Percentiles rank a stretch among this genome's conserved stretches.
Evolutionary conservation across 2,113 vertebrate species (phyloP).

Genomic region (Tachycineta bicolor): DNA sequence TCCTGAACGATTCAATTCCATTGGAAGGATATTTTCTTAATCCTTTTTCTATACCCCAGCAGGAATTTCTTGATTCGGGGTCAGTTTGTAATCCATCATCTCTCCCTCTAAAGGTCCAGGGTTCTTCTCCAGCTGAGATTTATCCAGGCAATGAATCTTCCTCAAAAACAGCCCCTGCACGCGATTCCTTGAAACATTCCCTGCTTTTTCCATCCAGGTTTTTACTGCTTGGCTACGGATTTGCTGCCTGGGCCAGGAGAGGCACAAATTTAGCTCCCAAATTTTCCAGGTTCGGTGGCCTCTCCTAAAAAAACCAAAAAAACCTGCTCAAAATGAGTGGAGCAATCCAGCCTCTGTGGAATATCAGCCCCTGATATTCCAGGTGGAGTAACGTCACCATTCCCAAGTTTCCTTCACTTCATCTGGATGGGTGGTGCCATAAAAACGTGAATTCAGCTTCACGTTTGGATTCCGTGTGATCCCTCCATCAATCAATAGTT

Average conservation of each 20-base stretch:
- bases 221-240: not conserved
- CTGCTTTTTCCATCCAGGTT: slow-evolving; percentile 1
- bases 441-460: not conserved
- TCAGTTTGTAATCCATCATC: not conserved
- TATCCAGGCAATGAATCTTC: slow-evolving; percentile 34
- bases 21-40: not conserved
- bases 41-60: not conserved
- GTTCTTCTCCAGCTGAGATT: not conserved
- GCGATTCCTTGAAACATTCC: not conserved
- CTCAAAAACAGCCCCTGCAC: not conserved
- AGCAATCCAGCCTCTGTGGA: not conserved
- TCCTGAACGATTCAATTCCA: not conserved
- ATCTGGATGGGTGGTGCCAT: not conserved
- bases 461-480: accelerated
- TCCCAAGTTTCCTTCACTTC: not conserved
- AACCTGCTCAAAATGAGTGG: not conserved
- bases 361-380: not conserved
- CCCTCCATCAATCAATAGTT: not conserved
- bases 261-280: not conserved
- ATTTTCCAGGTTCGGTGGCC: not conserved
- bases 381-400: not conserved
- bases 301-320: not conserved
- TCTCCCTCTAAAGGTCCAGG: not conserved
- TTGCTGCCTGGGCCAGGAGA: not conserved
- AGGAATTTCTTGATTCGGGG: not conserved